phyloP scores from a whole-genome alignment of 2,888 invertebrate genomes.

The Zeuzera pyrina region DNA sequence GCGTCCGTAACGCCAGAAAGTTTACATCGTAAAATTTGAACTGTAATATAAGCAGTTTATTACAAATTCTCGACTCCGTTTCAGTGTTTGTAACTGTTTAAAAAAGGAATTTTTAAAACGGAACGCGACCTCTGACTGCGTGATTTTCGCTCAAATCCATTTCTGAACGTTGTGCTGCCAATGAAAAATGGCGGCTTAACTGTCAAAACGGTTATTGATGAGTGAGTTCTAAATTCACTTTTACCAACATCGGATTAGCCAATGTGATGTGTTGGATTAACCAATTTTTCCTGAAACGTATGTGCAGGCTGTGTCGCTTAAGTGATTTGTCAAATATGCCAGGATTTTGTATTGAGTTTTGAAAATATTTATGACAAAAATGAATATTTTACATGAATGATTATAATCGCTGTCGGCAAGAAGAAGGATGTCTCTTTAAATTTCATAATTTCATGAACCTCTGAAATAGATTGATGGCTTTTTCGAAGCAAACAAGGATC shows the following conservation, averaged over 20 bases:
- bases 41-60: constrained; percentile 48
- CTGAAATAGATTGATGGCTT: no score
- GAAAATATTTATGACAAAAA: no score
- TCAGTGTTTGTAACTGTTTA: no score
- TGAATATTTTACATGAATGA: no score
- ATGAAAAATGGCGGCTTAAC: constrained; percentile 64
- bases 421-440: no score
- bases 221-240: constrained; percentile 49
- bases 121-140: constrained; percentile 32
- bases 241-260: constrained; percentile 50
- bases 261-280: background rate
- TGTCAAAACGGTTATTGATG: constrained; percentile 68
- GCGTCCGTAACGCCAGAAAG: constrained; percentile 35
- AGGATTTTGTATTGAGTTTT: no score
- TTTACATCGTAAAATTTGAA: constrained; percentile 39
- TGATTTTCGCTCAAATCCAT: constrained; percentile 43
- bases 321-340: no score
- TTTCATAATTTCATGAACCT: no score
- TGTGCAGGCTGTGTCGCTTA: no score
- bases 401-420: no score
- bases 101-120: no score
- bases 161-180: constrained; percentile 38
- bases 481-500: no score
- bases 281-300: background rate
- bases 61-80: constrained; percentile 32